Conservation (phyloP, 2,113 vertebrate genomes). For the Megaceryle torquata region DNA sequence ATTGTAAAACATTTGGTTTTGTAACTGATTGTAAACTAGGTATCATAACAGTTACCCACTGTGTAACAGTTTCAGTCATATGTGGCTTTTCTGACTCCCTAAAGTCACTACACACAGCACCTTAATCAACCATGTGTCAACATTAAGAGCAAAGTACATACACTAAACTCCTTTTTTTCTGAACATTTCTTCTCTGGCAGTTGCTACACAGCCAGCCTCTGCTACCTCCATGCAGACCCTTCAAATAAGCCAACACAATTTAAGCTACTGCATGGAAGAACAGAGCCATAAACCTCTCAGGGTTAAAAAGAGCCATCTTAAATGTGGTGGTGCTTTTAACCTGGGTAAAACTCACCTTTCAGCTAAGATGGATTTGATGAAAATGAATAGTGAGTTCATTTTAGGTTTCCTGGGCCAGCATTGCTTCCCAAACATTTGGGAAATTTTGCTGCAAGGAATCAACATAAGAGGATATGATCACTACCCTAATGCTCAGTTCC, state of each 20-base stretch:
- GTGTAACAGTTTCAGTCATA: background rate
- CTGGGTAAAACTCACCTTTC: background rate
- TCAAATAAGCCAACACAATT: background rate
- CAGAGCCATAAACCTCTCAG: background rate
- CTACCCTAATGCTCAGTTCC: background rate
- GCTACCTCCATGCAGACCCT: background rate
- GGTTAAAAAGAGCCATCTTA: background rate
- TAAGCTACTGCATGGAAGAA: background rate
- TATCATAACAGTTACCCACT: background rate
- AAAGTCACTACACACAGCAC: background rate
- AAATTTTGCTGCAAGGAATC: background rate
- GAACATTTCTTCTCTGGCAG: background rate
- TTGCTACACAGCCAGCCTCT: slow-evolving; percentile 7
- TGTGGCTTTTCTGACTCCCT: background rate
- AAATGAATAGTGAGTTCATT: background rate
- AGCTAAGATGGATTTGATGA: background rate
- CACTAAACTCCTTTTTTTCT: background rate
- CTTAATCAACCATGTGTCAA: background rate
- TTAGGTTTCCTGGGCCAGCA: background rate
- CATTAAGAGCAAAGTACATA: background rate
- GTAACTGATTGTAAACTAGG: background rate
- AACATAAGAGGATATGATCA: rapidly evolving
- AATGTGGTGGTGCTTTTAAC: background rate
- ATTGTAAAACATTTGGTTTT: slow-evolving; percentile 1
- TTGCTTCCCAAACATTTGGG: background rate